These are phyloP conservation scores for Elmis aenea DNA, from an alignment of 2,888 invertebrate species.

Conservation along the genomic window DNA sequence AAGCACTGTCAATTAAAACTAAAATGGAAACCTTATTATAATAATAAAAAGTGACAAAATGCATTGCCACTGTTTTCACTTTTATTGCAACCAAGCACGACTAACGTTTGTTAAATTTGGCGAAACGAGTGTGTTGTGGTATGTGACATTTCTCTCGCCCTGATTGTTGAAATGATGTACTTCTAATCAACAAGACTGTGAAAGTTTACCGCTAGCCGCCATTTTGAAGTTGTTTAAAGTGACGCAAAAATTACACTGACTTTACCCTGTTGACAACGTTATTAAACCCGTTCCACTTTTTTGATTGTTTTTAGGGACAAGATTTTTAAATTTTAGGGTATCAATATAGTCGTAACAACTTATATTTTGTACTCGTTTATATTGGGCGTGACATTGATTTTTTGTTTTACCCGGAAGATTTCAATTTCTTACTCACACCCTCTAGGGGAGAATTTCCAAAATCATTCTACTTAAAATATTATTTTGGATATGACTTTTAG, in stretches of 20 bases:
- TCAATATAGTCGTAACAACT: no score
- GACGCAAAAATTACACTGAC: conserved; percentile 14
- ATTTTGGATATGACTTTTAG: no score
- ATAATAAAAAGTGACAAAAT: conserved; percentile 22
- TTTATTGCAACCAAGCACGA: conserved; percentile 23
- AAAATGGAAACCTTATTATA: conserved; percentile 18
- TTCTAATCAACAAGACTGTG: conserved; percentile 31
- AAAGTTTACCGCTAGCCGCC: conserved; percentile 30
- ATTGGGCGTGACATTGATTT: no score
- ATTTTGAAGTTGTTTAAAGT: conserved; percentile 20
- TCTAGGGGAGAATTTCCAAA: no score
- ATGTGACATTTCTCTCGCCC: conserved; percentile 24
- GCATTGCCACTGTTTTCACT: conserved; percentile 22
- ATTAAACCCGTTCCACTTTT: no score
- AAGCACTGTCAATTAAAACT: conserved; percentile 15
- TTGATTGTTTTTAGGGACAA: no score
- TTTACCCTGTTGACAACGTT: no score
- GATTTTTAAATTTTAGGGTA: no score
- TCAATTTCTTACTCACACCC: no score
- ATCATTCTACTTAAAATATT: no score
- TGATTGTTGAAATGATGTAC: conserved; percentile 25
- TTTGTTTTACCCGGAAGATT: no score
- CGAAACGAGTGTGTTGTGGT: conserved; percentile 19
- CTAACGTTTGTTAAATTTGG: conserved; percentile 24
- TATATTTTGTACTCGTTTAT: no score